A percentile compares a stretch with the other conserved stretches of the same genome.
phyloP scores from a whole-genome alignment of 2,888 invertebrate species.

The Leucoptera coffeella region DNA sequence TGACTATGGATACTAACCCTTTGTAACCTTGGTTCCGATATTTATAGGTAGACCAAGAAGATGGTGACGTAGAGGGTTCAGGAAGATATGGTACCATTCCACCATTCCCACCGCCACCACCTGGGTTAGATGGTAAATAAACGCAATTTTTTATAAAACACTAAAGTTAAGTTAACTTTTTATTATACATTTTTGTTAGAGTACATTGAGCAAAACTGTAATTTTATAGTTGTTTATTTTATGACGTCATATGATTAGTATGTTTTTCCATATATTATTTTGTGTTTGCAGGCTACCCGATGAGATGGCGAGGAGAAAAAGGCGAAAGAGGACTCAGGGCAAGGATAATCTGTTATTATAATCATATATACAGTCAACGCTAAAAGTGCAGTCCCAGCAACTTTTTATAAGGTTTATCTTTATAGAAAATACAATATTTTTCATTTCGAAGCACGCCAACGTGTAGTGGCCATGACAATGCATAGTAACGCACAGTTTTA shows the following conservation, averaged over 20 bases:
- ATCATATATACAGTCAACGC: not conserved
- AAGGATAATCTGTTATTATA: conserved; percentile 17
- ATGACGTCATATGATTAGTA: not conserved
- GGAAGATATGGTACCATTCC: conserved; percentile 56
- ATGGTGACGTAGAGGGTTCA: conserved; percentile 51
- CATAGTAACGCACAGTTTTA: no score
- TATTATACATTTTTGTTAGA: conserved; percentile 5
- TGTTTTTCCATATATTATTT: conserved; percentile 14
- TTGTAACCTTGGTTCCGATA: no score
- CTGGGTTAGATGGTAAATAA: conserved; percentile 61
- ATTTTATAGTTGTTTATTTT: not conserved
- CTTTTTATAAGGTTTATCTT: no score
- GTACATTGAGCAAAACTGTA: not conserved
- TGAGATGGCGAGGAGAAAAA: conserved; percentile 68
- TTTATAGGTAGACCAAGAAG: conserved; percentile 64
- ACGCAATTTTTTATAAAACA: no score
- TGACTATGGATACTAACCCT: no score
- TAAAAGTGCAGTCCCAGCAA: no score
- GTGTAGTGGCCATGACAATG: no score
- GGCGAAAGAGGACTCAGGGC: conserved; percentile 73
- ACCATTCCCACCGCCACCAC: conserved; percentile 66
- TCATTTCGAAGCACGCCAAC: no score
- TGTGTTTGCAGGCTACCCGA: conserved; percentile 30
- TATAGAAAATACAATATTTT: no score
- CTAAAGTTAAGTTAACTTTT: no score